Evolutionary conservation across 1,140 invertebrate species (phyloP), one percentile per base, ranked within the genome.

Genomic region (Bacillus rossius): DNA sequence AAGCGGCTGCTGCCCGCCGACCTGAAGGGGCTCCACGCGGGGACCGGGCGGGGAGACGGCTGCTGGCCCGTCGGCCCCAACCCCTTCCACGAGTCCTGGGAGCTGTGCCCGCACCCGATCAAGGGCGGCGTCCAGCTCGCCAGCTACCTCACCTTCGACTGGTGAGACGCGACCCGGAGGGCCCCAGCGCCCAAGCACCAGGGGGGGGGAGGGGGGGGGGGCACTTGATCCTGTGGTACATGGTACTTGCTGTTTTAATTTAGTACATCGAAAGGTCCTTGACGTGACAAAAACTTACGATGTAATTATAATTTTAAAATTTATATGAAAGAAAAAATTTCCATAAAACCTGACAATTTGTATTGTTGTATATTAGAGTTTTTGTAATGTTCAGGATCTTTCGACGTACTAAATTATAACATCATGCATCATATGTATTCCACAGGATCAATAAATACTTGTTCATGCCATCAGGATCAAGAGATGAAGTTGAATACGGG

Each of bases 41-140:
- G 80, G 55, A 68, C 69, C 8, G 73, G 69, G n/a, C 65, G 73
- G 20, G 55, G 22, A 17, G 60, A 37, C 22, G 65, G 48, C 63
- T 64, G 34, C 51, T 34, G 29, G 29, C 66, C 41, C 70, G 74
- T 55, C 17, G 72, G 81, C 61, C 73, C 76, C 42, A 93, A 91
- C 77, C 88, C 88, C 10, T 90, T 92, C 67, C n/a, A 14, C 14
- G 22, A 53, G 3, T 38, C 51, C 43, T 89, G 82, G 69, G 56
- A 73, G 57, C 76, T 82, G 29, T 68, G 74, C 64, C 69, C 77
- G 20, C 80, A 91, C 74, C 59, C 81, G 65, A 79, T 81, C 64
- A 94, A 95, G 76, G 94, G 94, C 17, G 94, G 95, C 1, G 71
- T 92, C 29, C 82, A 84, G 64, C 75, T 97, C 2, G 89, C 86